A percentile compares a stretch with the other conserved stretches of the same genome.
These are phyloP conservation scores for Callipepla squamata DNA, from an alignment of 2,113 vertebrate genomes.

Conservation along the genomic window DNA sequence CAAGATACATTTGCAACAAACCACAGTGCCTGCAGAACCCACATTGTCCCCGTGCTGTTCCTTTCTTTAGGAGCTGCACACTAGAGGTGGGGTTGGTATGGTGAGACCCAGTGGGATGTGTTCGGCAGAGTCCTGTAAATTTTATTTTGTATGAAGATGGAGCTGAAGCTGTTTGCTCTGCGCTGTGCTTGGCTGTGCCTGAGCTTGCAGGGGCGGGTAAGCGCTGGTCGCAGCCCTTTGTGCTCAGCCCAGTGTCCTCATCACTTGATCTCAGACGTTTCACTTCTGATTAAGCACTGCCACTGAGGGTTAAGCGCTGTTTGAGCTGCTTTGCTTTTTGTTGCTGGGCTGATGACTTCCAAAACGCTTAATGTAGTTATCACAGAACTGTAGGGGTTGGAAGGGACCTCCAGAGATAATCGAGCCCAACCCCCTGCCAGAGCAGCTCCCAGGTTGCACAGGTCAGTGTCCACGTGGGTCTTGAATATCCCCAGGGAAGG, in stretches of 20 bases:
- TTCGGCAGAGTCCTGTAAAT: fast-evolving
- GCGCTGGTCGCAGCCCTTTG: too few relatives aligned
- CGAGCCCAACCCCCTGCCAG: too few relatives aligned
- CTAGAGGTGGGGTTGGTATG: fast-evolving
- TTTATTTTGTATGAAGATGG: fast-evolving
- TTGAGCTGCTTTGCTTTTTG: not conserved
- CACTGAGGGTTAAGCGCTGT: not conserved
- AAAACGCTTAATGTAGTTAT: fast-evolving
- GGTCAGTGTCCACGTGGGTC: too few relatives aligned
- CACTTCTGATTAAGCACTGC: not conserved
- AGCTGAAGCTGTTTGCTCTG: fast-evolving
- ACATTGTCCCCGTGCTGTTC: not conserved
- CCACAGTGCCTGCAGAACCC: not conserved
- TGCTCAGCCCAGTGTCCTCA: too few relatives aligned
- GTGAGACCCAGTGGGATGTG: fast-evolving
- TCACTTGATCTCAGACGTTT: fast-evolving
- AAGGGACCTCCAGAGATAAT: too few relatives aligned
- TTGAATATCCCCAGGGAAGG: too few relatives aligned
- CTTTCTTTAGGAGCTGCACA: not conserved
- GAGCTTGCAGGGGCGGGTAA: not conserved
- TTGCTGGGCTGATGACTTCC: not conserved
- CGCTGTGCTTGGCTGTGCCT: fast-evolving
- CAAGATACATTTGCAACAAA: constrained; percentile 28
- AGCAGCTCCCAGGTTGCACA: too few relatives aligned
- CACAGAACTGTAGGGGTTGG: too few relatives aligned